Percentiles rank a stretch among this genome's conserved stretches.
phyloP scores from a whole-genome alignment of 1,140 invertebrate genomes.

The Cecropterus lyciades region DNA sequence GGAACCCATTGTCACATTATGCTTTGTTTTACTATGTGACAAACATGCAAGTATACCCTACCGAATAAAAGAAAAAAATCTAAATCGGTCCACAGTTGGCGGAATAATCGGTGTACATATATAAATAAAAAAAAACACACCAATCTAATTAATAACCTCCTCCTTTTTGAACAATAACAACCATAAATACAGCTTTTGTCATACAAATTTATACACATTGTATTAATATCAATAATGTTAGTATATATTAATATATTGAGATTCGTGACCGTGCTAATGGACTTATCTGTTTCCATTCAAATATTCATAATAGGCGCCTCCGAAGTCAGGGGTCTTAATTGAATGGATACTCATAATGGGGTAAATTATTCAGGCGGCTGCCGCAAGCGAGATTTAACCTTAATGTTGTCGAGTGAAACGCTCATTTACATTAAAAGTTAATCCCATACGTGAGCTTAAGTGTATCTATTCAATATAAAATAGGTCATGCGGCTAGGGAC shows the following conservation, averaged over 20 bases:
- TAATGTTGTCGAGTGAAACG: conserved; percentile 35
- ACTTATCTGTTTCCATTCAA: conserved; percentile 62
- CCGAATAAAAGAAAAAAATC: too few species aligned
- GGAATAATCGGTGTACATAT: too few species aligned
- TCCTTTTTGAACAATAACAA: too few species aligned
- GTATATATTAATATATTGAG: conserved; percentile 33
- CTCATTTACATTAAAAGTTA: conserved; percentile 19
- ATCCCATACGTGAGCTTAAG: conserved; percentile 22
- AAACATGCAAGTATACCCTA: too few species aligned
- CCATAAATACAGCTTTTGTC: neutral
- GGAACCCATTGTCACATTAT: too few species aligned
- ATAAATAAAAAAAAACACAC: too few species aligned
- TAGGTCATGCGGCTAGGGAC: conserved; percentile 46
- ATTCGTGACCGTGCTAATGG: conserved; percentile 50
- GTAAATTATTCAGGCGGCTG: conserved; percentile 52
- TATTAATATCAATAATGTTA: conserved; percentile 28
- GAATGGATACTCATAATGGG: conserved; percentile 61
- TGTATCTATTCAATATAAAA: conserved; percentile 45
- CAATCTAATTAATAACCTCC: too few species aligned
- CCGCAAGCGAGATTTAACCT: conserved; percentile 42
- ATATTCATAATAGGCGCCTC: conserved; percentile 62
- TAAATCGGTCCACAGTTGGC: too few species aligned
- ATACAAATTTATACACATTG: conserved; percentile 20
- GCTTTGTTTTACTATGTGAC: too few species aligned
- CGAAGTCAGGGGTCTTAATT: conserved; percentile 65